Base-by-base conservation (phyloP, 1,140 invertebrate genomes). In the Anagrus nilaparvatae region DNA sequence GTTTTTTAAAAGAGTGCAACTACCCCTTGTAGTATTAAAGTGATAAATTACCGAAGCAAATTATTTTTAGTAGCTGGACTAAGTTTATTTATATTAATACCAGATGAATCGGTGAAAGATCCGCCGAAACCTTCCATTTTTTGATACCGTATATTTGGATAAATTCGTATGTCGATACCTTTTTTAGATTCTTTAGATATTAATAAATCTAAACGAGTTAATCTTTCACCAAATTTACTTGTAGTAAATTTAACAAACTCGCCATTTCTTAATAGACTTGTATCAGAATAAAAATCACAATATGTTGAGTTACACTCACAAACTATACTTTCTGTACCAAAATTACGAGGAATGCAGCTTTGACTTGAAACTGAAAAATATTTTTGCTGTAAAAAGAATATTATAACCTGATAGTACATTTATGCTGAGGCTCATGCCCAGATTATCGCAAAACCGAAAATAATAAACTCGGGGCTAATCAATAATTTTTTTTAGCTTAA, bases 291-390 rank as follows among this genome's bases (percentile, higher is more conserved):
- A 4, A 30, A 44, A 59, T 94, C 90, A 59, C 91, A 95, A 58
- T 87, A 84, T 0, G 76, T 79, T 0, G 79, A 66, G 55, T 90
- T 86, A 55, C 90, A 95, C 8, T 90, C 84, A 58, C 91, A 95
- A 0, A 94, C 86, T 28, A 78, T 59, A 6, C 70, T 74, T 17
- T 59, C 59, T 9, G 58, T 34, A 5, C 63, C 64, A 45, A 67
- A 76, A n/a, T n/a, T n/a, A n/a, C n/a, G n/a, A n/a, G n/a, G n/a
- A n/a, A n/a, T n/a, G n/a, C n/a, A n/a, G n/a, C n/a, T n/a, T n/a
- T n/a, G n/a, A n/a, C n/a, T n/a, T n/a, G n/a, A n/a, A n/a, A n/a
- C n/a, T n/a, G n/a, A n/a, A n/a, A n/a, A n/a, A n/a, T n/a, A n/a
- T n/a, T n/a, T n/a, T n/a, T n/a, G n/a, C n/a, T n/a, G n/a, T n/a